Evolutionary conservation across 2,113 vertebrate genomes (phyloP).

Genomic region (Geococcyx californianus): DNA sequence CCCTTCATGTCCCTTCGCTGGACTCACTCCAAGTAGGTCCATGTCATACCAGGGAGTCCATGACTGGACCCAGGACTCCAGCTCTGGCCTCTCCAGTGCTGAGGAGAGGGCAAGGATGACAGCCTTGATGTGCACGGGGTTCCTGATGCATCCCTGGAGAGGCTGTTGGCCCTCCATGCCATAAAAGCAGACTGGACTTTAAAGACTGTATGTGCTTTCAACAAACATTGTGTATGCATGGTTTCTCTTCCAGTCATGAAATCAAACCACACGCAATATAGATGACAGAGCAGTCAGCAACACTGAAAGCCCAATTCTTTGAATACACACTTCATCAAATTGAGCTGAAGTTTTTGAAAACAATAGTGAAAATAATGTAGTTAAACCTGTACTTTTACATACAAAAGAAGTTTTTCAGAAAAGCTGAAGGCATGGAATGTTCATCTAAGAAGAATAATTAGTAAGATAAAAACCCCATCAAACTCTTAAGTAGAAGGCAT

Average conservation of each 20-base stretch:
- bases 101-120: not conserved
- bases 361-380: not conserved
- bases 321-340: not conserved
- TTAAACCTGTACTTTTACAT: not conserved
- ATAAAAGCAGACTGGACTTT: not conserved
- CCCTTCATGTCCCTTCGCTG: not conserved
- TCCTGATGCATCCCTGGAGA: not conserved
- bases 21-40: not conserved
- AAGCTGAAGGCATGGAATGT: not conserved
- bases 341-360: not conserved
- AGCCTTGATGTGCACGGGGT: too few relatives aligned
- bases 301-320: not conserved
- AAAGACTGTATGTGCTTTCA: not conserved
- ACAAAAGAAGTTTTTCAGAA: not conserved
- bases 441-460: not conserved
- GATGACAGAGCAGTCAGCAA: not conserved
- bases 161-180: not conserved
- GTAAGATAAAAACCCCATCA: not conserved
- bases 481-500: not conserved
- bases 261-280: not conserved
- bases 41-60: not conserved
- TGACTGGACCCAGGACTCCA: not conserved
- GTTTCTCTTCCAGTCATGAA: not conserved
- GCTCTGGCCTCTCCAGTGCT: not conserved
- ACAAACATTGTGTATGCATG: rapidly evolving